Evolutionary conservation across 2,797 vertebrate species (phyloP).

Genomic region (Ctenosaura bakeri): DNA sequence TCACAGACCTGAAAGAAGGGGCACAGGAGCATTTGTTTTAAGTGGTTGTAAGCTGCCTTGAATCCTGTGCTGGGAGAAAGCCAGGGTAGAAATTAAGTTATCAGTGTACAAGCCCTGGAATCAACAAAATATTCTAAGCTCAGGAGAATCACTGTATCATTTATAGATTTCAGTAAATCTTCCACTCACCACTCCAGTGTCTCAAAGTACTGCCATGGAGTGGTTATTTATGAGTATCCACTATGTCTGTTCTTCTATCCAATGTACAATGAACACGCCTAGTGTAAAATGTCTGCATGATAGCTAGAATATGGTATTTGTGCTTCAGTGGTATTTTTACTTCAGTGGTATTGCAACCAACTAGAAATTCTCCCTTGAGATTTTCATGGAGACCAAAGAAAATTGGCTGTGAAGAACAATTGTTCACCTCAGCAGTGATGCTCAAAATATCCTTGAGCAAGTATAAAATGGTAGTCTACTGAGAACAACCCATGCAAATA

Average conservation of each 20-base stretch:
- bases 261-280: not conserved
- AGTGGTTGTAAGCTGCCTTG: too few relatives aligned
- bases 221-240: not conserved
- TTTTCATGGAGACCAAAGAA: not conserved
- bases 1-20: not conserved
- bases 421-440: not conserved
- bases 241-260: not conserved
- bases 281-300: not conserved
- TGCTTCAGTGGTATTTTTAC: not conserved
- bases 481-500: not conserved
- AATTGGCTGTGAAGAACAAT: not conserved
- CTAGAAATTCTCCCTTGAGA: not conserved
- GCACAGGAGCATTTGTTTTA: not conserved
- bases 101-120: not conserved
- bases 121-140: not conserved
- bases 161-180: not conserved
- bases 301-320: not conserved
- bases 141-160: not conserved
- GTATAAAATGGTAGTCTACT: not conserved
- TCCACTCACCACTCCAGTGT: not conserved
- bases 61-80: too few relatives aligned
- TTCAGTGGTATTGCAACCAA: not conserved
- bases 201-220: not conserved
- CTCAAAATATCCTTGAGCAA: not conserved
- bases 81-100: not conserved